A percentile compares a stretch with the other conserved stretches of the same genome.
phyloP scores from a whole-genome alignment of 2,888 invertebrate species.

The Adineta ricciae region DNA sequence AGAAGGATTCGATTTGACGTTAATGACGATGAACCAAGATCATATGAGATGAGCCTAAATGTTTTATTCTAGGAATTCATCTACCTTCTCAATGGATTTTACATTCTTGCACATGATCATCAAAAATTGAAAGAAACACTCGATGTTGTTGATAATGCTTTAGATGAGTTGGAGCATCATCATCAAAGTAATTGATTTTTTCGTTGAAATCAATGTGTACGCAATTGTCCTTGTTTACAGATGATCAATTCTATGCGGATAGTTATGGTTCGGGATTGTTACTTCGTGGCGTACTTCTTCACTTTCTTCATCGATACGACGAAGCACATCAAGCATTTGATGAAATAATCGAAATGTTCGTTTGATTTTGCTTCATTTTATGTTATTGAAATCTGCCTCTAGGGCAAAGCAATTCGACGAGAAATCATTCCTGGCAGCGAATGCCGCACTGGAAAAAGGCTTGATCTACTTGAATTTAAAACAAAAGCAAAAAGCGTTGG shows the following conservation, averaged over 20 bases:
- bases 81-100: constrained; percentile 84
- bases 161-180: constrained; percentile 40
- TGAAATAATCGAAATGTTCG: not conserved
- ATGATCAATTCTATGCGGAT: not conserved
- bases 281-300: not conserved
- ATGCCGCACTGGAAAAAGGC: not conserved
- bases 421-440: not conserved
- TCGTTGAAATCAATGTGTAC: not conserved
- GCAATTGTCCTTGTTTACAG: not conserved
- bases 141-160: constrained; percentile 44
- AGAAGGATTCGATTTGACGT: constrained; percentile 64
- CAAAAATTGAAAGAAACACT: constrained; percentile 50
- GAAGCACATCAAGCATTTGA: constrained; percentile 1
- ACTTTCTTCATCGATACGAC: not conserved
- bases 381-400: not conserved
- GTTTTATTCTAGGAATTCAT: constrained; percentile 61
- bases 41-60: no score
- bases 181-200: not conserved
- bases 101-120: constrained; percentile 64
- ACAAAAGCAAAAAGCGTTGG: not conserved
- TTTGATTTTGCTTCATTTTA: not conserved
- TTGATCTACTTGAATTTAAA: not conserved
- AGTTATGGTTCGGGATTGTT: not conserved
- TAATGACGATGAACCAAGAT: not conserved
- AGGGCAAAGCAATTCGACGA: not conserved